Conservation (phyloP, 1,140 invertebrate species). For the Trissolcus basalis region DNA sequence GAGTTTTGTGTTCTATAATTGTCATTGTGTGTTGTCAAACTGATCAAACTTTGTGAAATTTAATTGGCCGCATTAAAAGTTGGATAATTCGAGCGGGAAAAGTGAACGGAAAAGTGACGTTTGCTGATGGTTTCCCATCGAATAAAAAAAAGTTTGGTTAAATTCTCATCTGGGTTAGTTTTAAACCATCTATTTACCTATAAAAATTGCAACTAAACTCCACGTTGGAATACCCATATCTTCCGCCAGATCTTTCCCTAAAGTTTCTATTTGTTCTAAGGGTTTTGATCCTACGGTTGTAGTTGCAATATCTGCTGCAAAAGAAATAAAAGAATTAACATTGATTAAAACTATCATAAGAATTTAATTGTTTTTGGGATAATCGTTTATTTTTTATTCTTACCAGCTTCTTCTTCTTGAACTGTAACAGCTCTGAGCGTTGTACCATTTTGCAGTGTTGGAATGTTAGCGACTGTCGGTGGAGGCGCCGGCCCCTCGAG, state of each 20-base stretch:
- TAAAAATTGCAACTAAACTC: constrained; percentile 84
- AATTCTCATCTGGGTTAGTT: not conserved
- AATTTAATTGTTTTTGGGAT: not conserved
- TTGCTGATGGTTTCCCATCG: too few relatives aligned
- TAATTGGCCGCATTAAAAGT: too few relatives aligned
- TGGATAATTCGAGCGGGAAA: too few relatives aligned
- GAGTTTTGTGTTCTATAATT: too few relatives aligned
- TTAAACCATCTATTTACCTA: constrained; percentile 75
- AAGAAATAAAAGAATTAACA: too few relatives aligned
- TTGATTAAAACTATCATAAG: not conserved
- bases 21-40: too few relatives aligned
- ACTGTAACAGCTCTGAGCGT: constrained; percentile 42
- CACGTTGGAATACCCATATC: constrained; percentile 83
- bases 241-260: constrained; percentile 77
- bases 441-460: constrained; percentile 19
- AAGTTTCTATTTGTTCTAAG: constrained; percentile 67
- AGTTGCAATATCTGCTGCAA: constrained; percentile 42
- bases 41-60: too few relatives aligned
- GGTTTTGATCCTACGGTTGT: constrained; percentile 53
- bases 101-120: too few relatives aligned
- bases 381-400: not conserved
- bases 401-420: constrained; percentile 49
- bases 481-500: constrained; percentile 30
- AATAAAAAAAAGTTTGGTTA: not conserved
- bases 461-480: constrained; percentile 4